Base-by-base conservation (phyloP, 2,888 invertebrate genomes). In the Papilio demoleus region DNA sequence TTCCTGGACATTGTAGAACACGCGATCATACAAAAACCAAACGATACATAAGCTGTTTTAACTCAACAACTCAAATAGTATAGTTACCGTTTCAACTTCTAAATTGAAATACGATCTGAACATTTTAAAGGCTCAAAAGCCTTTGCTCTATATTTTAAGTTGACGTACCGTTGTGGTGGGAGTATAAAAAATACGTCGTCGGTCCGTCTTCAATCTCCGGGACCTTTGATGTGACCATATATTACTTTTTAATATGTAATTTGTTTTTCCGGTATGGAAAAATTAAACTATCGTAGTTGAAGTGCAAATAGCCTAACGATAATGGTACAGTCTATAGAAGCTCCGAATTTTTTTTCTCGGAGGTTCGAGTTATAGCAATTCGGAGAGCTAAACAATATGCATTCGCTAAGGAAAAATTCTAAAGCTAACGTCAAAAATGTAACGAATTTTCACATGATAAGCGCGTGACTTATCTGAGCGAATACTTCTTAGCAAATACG, bases 181-280 rank as follows among this genome's bases (percentile, higher is more conserved):
- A 60, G 50, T 34, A 34, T 68, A 68, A 64, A 65, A 68, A 65
- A 24, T 27, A 63, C 62, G 68, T 68, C 47, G 63, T 59, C 58
- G 68, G 24, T 56, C 42, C 67, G 67, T 62, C 67, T 67, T 67
- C 56, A 38, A 58, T 56, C 63, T 68, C 63, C 58, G 45, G 50
- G 34, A 9, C 0, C 9, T 12, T 31, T 9, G 14, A 17, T n/a
- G 63, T 68, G 34, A 40, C 62, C 56, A 68, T 6, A 6, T 14
- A 27, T 67, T 17, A 17, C n/a, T n/a, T n/a, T n/a, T n/a, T n/a
- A n/a, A n/a, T n/a, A n/a, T n/a, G n/a, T n/a, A n/a, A n/a, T n/a
- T n/a, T 14, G 24, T 24, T 50, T 14, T 50, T 24, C 22, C 22
- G 24, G 0, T 22, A 47, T 50, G 5, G 24, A 14, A 24, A 24